A percentile compares a stretch with the other conserved stretches of the same genome.
Conservation (phyloP, 1,140 invertebrate species). For the Potamilus streckersoni region DNA sequence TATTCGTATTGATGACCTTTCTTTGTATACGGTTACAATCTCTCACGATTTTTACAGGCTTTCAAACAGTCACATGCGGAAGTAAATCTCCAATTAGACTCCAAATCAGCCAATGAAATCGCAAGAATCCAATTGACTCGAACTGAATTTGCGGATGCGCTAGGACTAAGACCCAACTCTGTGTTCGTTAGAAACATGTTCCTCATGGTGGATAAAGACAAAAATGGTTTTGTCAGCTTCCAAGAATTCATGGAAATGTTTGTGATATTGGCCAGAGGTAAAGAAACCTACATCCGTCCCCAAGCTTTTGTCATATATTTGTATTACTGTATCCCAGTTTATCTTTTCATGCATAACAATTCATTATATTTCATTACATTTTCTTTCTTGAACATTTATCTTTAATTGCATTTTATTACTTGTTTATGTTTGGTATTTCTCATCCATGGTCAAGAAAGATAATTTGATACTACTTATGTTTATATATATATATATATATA, state of each 20-base stretch:
- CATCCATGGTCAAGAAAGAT: neutral
- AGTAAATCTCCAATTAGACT: constrained; percentile 20
- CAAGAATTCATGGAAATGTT: constrained; percentile 98
- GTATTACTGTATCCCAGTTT: too few species aligned
- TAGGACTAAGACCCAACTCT: constrained; percentile 97
- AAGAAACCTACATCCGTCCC: neutral
- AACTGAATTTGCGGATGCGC: constrained; percentile 94
- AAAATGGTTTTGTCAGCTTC: constrained; percentile 95
- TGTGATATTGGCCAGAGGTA: constrained; percentile 77
- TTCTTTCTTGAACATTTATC: too few species aligned
- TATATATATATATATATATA: neutral
- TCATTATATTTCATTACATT: neutral
- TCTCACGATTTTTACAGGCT: constrained; percentile 22
- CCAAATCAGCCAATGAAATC: constrained; percentile 40
- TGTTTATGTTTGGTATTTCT: neutral
- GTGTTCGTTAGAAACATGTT: constrained; percentile 99
- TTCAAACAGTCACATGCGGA: constrained; percentile 23
- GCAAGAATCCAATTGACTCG: constrained; percentile 52
- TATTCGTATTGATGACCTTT: constrained; percentile 10
- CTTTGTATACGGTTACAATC: neutral
- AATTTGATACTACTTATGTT: neutral
- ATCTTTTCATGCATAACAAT: neutral
- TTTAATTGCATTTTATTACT: neutral
- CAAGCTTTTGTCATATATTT: neutral
- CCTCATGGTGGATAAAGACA: constrained; percentile 96